Base-by-base conservation (phyloP, 2,113 vertebrate genomes). In the Sylvietta virens region DNA sequence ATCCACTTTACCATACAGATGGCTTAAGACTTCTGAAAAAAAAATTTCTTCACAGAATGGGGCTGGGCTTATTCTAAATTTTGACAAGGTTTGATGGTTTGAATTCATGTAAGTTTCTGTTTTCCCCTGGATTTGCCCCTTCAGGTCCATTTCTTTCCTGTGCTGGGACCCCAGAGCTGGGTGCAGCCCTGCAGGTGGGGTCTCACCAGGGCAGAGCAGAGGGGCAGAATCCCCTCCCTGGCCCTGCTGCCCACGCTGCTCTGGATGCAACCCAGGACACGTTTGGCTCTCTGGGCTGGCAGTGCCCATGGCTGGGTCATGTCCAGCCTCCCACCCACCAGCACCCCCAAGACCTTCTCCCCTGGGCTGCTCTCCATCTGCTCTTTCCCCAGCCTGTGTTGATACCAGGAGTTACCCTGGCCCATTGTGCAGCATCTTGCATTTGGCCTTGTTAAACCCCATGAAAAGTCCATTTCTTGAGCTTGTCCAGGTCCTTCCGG, bases 311-410 rank as follows among this genome's bases (percentile, higher is more conserved):
- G 18, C 45, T 39, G 47, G 39, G 19, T 14, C 28, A 20, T 17
- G 37, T 39, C 23, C 51, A 51, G 33, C 33, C 13, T 12, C 19
- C 51, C 60, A 37, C 0, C 9, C 44, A 58, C 19, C 35, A 37
- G 33, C 23, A 51, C 2, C 4, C 13, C 3, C 37, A 30, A 30
- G 7, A 0, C 23, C 28, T 58, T 58, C 20, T 24, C 1, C 0
- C 2, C 33, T 28, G 27, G 13, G 37, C 27, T 58, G 4, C 1
- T 65, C 37, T 66, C 2, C 0, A 11, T 44, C 44, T 35, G 21
- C 7, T 42, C 42, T 12, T 35, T 19, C 9, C 10, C 27, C 31
- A 66, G 24, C 19, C 15, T 20, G 22, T 15, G 13, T 2, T 33
- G 18, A 33, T 50, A 37, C 15, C 2, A 1, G 28, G 7, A 2